These are phyloP conservation scores for Dryadula phaetusa DNA, from an alignment of 2,888 invertebrate genomes.

Conservation along the genomic window DNA sequence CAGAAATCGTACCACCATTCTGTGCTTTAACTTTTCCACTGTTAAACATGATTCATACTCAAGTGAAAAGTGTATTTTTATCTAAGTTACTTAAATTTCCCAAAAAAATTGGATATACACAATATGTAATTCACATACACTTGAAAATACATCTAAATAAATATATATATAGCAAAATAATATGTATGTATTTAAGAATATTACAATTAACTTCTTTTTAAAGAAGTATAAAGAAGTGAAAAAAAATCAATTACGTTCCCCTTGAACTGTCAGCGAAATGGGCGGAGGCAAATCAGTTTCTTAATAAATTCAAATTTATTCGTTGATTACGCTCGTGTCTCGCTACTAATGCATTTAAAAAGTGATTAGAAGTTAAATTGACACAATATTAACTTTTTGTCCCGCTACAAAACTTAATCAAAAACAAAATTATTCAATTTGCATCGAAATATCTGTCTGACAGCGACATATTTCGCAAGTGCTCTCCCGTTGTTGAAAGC, in stretches of 20 bases:
- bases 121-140: no score
- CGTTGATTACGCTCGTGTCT: constrained; percentile 76
- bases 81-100: not conserved
- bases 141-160: no score
- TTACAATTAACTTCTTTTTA: constrained; percentile 25
- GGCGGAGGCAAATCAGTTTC: constrained; percentile 72
- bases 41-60: not conserved
- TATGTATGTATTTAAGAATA: constrained; percentile 10
- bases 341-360: constrained; percentile 81
- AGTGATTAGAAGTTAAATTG: constrained; percentile 84
- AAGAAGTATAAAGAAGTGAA: constrained; percentile 47
- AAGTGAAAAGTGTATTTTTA: not conserved
- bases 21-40: not conserved
- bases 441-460: constrained; percentile 56
- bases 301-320: constrained; percentile 84
- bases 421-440: constrained; percentile 79
- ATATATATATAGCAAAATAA: no score
- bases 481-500: constrained; percentile 26
- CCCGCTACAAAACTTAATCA: constrained; percentile 67
- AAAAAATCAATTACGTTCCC: constrained; percentile 79
- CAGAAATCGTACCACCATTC: not conserved
- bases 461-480: constrained; percentile 25
- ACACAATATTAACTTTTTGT: constrained; percentile 84
- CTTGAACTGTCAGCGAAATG: constrained; percentile 66
- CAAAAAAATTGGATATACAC: not conserved